phyloP scores from a whole-genome alignment of 2,113 vertebrate genomes.

The Gobiocypris rarus region DNA sequence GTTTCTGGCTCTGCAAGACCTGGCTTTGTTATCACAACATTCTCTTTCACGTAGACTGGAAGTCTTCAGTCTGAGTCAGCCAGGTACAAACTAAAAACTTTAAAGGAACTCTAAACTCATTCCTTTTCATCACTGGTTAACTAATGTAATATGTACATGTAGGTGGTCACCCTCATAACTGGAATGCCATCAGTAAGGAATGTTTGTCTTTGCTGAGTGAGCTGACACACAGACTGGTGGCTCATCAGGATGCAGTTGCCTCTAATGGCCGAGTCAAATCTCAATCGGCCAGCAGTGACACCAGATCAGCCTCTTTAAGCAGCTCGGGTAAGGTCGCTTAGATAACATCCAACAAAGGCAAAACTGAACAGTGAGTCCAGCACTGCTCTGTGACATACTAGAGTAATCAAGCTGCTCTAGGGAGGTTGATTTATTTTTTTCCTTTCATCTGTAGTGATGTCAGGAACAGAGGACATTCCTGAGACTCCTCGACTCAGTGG shows the following conservation, averaged over 20 bases:
- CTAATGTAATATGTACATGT: conserved; percentile 27
- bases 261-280: conserved; percentile 86
- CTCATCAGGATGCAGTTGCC: conserved; percentile 88
- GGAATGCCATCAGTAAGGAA: conserved; percentile 89
- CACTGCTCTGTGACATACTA: not conserved
- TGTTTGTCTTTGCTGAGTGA: conserved; percentile 87
- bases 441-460: conserved; percentile 60
- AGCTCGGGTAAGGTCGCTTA: conserved; percentile 66
- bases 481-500: conserved; percentile 73
- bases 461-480: conserved; percentile 72
- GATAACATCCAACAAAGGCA: not conserved
- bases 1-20: conserved; percentile 95
- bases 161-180: conserved; percentile 97
- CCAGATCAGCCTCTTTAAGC: conserved; percentile 69
- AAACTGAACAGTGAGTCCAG: not conserved
- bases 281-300: conserved; percentile 71
- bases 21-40: conserved; percentile 92
- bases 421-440: not conserved
- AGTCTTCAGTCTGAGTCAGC: conserved; percentile 96
- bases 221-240: conserved; percentile 86
- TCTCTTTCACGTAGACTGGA: conserved; percentile 86
- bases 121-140: not conserved
- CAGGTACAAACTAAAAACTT: conserved; percentile 78
- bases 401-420: not conserved
- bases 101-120: not conserved